phyloP scores from a whole-genome alignment of 2,113 vertebrate species.

The Hypanus sabinus region DNA sequence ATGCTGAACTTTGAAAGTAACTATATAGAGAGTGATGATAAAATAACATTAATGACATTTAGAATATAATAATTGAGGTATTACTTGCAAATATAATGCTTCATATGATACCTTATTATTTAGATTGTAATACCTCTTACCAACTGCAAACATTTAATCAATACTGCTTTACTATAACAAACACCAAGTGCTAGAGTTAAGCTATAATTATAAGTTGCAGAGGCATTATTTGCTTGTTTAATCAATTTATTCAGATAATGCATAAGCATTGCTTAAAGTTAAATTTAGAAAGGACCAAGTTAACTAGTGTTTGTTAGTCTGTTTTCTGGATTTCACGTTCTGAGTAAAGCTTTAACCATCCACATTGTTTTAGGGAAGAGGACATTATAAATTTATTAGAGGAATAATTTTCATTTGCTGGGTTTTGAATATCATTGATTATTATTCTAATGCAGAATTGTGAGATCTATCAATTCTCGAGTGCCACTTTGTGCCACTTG shows the following conservation, averaged over 20 bases:
- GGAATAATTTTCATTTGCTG: not conserved
- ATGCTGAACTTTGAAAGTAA: not conserved
- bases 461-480: too few relatives aligned
- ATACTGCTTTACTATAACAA: not conserved
- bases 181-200: slow-evolving; percentile 14
- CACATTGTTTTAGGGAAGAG: not conserved
- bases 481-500: too few relatives aligned
- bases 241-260: slow-evolving; percentile 1
- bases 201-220: not conserved
- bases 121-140: slow-evolving; percentile 6
- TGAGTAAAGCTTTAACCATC: not conserved
- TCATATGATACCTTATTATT: not conserved
- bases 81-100: slow-evolving; percentile 14
- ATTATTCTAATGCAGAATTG: not conserved
- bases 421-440: not conserved
- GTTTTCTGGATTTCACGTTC: not conserved
- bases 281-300: not conserved
- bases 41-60: not conserved
- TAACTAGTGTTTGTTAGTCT: not conserved
- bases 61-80: slow-evolving; percentile 11
- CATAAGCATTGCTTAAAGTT: not conserved
- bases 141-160: not conserved
- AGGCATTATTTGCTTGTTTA: not conserved
- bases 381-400: not conserved
- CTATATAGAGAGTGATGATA: not conserved